Conservation (phyloP, 1,140 invertebrate genomes). For the Drosophila simulans region DNA sequence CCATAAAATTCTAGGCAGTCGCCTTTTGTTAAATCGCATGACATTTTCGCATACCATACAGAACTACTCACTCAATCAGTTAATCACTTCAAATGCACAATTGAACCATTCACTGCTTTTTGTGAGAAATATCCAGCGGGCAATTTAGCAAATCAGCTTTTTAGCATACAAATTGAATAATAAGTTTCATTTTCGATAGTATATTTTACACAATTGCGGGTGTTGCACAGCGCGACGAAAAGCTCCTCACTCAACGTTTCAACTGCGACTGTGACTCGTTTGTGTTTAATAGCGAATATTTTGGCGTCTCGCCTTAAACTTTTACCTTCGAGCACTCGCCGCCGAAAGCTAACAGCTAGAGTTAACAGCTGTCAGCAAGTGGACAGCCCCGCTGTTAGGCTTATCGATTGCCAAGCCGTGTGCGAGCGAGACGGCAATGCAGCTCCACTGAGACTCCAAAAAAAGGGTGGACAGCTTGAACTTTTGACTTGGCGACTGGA, state of each 20-base stretch:
- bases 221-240: conserved; percentile 23
- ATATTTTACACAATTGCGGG: conserved; percentile 20
- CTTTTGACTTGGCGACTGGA: not conserved
- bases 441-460: conserved; percentile 22
- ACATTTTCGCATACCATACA: conserved; percentile 11
- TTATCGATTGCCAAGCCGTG: conserved; percentile 61
- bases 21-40: not conserved
- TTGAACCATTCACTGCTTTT: not conserved
- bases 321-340: conserved; percentile 33
- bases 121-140: not conserved
- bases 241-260: conserved; percentile 55
- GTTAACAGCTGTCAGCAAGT: conserved; percentile 28
- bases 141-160: not conserved
- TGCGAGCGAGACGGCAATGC: conserved; percentile 37
- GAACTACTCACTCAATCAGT: conserved; percentile 38
- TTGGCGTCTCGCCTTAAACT: conserved; percentile 42
- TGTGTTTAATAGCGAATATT: conserved; percentile 20
- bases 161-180: conserved; percentile 3
- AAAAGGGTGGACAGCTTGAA: conserved; percentile 19
- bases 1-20: not conserved
- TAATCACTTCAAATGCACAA: conserved; percentile 1
- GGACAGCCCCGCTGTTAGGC: conserved; percentile 61
- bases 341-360: conserved; percentile 4
- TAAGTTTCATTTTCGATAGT: conserved; percentile 13
- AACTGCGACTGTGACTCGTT: conserved; percentile 48